These are phyloP conservation scores for Griposia aprilina DNA, from an alignment of 2,888 invertebrate species.

Conservation along the genomic window DNA sequence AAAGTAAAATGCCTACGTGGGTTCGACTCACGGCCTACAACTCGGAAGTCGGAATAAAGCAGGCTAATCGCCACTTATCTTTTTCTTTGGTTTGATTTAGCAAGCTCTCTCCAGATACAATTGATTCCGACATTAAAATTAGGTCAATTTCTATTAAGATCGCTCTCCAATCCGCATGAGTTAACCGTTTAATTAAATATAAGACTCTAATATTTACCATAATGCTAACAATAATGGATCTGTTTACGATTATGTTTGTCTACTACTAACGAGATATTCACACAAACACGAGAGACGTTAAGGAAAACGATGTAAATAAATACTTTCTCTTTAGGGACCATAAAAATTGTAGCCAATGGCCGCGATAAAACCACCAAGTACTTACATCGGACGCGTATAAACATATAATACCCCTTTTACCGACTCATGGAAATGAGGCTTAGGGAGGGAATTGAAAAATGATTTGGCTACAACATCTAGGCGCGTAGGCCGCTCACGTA, in stretches of 20 bases:
- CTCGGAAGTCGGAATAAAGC: background rate
- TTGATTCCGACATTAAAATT: conserved; percentile 8
- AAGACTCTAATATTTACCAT: background rate
- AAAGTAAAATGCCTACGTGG: background rate
- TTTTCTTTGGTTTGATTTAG: too few species aligned
- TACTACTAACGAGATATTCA: conserved; percentile 11
- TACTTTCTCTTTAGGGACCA: conserved; percentile 24
- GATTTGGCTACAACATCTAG: conserved; percentile 65
- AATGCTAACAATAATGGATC: conserved; percentile 10
- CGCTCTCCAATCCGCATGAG: background rate
- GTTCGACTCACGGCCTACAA: background rate
- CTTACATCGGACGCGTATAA: conserved; percentile 14
- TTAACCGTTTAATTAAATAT: conserved; percentile 13
- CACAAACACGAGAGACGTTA: conserved; percentile 48
- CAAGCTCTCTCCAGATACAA: background rate
- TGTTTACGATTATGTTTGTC: conserved; percentile 30
- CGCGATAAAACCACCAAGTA: conserved; percentile 27
- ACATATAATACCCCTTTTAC: conserved; percentile 27
- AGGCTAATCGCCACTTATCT: background rate
- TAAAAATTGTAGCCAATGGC: conserved; percentile 37
- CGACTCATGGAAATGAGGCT: conserved; percentile 39
- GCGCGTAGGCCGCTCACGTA: conserved; percentile 80
- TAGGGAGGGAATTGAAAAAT: conserved; percentile 68
- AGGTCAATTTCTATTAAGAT: conserved; percentile 4
- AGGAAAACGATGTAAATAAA: conserved; percentile 48